phyloP scores from a whole-genome alignment of 2,797 vertebrate species.

The Sebastolobus altivelis region DNA sequence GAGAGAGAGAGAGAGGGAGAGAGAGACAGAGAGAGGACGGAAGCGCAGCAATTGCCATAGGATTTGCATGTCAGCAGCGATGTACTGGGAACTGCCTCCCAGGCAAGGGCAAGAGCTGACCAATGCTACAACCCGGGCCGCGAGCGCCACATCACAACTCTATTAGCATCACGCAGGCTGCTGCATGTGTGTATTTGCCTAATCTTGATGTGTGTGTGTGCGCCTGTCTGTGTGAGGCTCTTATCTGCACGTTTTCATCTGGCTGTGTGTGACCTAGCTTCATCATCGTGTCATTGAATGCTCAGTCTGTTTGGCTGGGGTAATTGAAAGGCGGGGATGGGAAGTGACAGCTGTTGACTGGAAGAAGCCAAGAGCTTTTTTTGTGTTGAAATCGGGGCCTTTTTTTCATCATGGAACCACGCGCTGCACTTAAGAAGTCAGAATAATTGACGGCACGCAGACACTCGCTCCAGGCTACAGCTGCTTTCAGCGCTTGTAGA shows the following conservation, averaged over 20 bases:
- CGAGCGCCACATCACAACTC: conserved; percentile 55
- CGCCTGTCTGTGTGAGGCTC: conserved; percentile 33
- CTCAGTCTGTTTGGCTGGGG: conserved; percentile 35
- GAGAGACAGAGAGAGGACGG: conserved; percentile 51
- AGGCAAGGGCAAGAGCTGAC: conserved; percentile 71
- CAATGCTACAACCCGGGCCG: conserved; percentile 56
- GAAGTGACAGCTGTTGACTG: conserved; percentile 69
- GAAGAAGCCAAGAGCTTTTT: conserved; percentile 50
- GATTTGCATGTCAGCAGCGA: conserved; percentile 84
- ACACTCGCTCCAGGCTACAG: conserved; percentile 34
- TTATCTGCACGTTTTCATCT: conserved; percentile 69
- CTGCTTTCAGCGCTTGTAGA: conserved; percentile 34
- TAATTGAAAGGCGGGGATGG: conserved; percentile 53
- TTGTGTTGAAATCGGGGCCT: conserved; percentile 20
- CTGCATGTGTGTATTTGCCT: conserved; percentile 30
- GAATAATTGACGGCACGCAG: conserved; percentile 34
- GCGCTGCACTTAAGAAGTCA: conserved; percentile 28
- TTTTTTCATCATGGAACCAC: conserved; percentile 18
- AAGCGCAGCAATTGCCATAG: conserved; percentile 67
- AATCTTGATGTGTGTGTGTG: conserved; percentile 25
- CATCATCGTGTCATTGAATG: conserved; percentile 30
- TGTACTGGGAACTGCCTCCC: conserved; percentile 75
- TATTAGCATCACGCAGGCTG: conserved; percentile 63
- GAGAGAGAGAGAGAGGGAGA: conserved; percentile 21
- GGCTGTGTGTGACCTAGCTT: conserved; percentile 57